Evolutionary conservation across 2,888 invertebrate genomes (phyloP).

Genomic region (Aphidoletes aphidimyza): DNA sequence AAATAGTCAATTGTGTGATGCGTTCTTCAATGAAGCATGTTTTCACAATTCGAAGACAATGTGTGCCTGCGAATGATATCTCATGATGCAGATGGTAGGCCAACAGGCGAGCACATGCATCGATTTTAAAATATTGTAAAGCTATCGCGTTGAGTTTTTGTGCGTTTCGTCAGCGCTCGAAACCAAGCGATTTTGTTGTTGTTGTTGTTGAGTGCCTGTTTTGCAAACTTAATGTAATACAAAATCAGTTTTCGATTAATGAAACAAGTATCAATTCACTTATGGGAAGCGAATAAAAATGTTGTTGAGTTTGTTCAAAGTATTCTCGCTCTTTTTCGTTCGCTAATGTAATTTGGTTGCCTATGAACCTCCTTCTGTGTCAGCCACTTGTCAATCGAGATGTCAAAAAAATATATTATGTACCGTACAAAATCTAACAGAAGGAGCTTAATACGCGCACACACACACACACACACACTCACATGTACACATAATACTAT

Average conservation of each 20-base stretch:
- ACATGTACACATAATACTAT: not conserved
- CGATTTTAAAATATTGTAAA: not conserved
- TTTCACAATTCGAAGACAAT: not conserved
- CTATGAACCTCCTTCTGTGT: constrained; percentile 39
- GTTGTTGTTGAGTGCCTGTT: not conserved
- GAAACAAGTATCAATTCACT: constrained; percentile 43
- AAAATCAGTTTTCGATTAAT: constrained; percentile 22
- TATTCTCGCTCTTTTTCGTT: not conserved
- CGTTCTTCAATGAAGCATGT: not conserved
- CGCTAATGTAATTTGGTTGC: constrained; percentile 17
- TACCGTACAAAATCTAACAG: not conserved
- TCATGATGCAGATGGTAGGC: not conserved
- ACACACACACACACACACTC: not conserved
- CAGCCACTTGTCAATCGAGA: constrained; percentile 41
- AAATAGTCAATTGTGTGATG: not conserved
- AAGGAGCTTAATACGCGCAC: not conserved
- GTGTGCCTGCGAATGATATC: not conserved
- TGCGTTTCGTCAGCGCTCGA: too few relatives aligned
- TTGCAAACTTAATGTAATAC: constrained; percentile 2
- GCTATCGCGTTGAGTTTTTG: too few relatives aligned
- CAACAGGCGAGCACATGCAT: not conserved
- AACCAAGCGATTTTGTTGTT: too few relatives aligned
- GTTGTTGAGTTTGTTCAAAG: not conserved
- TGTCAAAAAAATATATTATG: constrained; percentile 39
- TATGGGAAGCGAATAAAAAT: constrained; percentile 36